Evolutionary conservation across 53 echinoderm and acorn worm genomes (phyloP).

Genomic region (Arbacia lixula): DNA sequence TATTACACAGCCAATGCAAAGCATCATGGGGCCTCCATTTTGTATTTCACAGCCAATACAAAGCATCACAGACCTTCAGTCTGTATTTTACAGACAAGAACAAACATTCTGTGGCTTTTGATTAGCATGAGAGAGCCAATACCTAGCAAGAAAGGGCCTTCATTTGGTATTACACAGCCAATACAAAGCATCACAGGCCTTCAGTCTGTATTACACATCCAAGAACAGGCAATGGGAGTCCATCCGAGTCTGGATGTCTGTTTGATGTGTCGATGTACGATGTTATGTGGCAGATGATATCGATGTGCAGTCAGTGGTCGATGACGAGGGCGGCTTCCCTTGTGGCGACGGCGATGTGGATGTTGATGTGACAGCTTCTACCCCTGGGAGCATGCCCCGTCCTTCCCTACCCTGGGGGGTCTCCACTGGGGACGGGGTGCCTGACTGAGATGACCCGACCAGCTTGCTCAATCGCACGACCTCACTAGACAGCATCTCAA

Average conservation of each 20-base stretch:
- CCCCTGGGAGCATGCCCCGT: neutral
- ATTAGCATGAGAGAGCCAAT: no score
- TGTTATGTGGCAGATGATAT: neutral
- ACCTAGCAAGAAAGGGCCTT: no score
- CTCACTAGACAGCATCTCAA: slow-evolving; percentile 93
- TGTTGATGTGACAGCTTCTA: slow-evolving; percentile 14
- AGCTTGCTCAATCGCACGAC: slow-evolving; percentile 87
- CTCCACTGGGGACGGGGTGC: slow-evolving; percentile 59
- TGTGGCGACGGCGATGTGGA: slow-evolving; percentile 24
- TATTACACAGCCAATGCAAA: no score
- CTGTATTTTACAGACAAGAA: no score
- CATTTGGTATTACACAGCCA: no score
- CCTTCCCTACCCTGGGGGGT: slow-evolving; percentile 35
- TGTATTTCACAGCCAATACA: no score
- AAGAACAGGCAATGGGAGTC: no score
- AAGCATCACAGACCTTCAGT: no score
- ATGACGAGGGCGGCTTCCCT: neutral
- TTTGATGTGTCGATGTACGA: neutral
- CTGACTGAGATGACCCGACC: slow-evolving; percentile 65
- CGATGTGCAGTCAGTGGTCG: neutral
- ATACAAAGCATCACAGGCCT: no score
- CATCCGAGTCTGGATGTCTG: neutral
- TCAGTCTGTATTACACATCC: no score
- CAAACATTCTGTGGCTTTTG: no score
- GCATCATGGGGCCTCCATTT: no score